phyloP scores from a whole-genome alignment of 2,113 vertebrate species.

The Otus sunia region DNA sequence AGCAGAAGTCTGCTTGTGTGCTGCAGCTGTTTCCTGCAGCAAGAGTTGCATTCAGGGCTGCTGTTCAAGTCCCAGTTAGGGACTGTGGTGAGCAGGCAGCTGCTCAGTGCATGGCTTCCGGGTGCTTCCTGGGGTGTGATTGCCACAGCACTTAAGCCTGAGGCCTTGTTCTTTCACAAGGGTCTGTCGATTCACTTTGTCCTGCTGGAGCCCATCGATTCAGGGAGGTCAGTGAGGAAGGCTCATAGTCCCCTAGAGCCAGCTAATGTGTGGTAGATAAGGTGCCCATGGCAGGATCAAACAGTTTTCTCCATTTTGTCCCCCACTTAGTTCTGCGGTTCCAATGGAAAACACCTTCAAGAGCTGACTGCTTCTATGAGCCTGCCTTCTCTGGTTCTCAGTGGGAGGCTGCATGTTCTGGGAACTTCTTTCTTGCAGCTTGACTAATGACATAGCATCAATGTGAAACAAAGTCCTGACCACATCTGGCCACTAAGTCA shows the following conservation, averaged over 20 bases:
- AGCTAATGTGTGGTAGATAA: not conserved
- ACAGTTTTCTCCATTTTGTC: not conserved
- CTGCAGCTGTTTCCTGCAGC: not conserved
- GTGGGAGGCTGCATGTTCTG: not conserved
- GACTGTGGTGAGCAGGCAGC: not conserved
- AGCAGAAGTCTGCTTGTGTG: not conserved
- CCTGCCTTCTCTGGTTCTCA: not conserved
- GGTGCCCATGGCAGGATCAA: not conserved
- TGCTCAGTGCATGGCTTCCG: not conserved
- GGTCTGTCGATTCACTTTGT: not conserved
- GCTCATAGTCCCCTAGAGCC: not conserved
- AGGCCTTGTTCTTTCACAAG: not conserved
- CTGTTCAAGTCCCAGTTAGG: not conserved
- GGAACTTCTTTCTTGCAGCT: not conserved
- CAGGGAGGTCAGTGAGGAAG: not conserved
- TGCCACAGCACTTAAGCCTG: not conserved
- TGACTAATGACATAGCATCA: not conserved
- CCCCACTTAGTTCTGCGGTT: not conserved
- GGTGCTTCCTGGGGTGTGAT: not conserved
- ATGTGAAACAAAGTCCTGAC: not conserved
- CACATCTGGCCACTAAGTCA: not conserved
- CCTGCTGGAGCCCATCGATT: not conserved
- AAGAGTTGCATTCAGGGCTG: not conserved
- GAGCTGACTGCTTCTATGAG: not conserved
- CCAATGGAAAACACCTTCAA: not conserved